Conservation (phyloP, 2,113 vertebrate genomes). For the Proterorhinus semilunaris region DNA sequence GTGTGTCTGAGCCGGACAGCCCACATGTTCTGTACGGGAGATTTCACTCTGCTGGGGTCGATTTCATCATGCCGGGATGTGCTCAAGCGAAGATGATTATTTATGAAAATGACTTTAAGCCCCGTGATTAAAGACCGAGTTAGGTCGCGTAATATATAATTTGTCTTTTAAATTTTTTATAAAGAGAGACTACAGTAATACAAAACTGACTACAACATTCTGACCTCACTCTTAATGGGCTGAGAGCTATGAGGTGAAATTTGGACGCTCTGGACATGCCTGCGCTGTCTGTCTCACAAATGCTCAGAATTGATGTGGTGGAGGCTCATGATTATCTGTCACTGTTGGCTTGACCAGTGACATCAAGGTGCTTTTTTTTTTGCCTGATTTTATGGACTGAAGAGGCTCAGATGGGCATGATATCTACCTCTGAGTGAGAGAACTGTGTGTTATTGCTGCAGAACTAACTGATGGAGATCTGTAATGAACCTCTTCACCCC, state of each 20-base stretch:
- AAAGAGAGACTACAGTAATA: not conserved
- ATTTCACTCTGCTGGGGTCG: conserved; percentile 3
- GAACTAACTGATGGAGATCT: no score
- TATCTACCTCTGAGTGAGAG: no score
- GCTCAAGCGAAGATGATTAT: conserved; percentile 4
- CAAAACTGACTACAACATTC: not conserved
- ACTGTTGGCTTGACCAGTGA: not conserved
- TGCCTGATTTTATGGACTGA: no score
- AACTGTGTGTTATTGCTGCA: no score
- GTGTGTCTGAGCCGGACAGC: not conserved
- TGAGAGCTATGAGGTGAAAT: not conserved
- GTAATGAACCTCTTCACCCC: no score
- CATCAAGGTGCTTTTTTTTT: no score
- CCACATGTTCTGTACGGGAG: not conserved
- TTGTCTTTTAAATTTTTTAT: conserved; percentile 1
- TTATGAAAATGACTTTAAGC: conserved; percentile 3
- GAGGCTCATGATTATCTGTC: not conserved
- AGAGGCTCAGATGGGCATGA: no score
- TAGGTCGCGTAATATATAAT: not conserved
- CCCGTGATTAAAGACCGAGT: not conserved
- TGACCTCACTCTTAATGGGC: not conserved
- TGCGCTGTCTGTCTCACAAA: not conserved
- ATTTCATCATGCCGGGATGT: conserved; percentile 10
- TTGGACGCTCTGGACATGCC: not conserved
- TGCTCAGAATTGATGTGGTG: not conserved